Evolutionary conservation across 2,888 invertebrate species (phyloP).

Genomic region (Teleogryllus oceanicus): DNA sequence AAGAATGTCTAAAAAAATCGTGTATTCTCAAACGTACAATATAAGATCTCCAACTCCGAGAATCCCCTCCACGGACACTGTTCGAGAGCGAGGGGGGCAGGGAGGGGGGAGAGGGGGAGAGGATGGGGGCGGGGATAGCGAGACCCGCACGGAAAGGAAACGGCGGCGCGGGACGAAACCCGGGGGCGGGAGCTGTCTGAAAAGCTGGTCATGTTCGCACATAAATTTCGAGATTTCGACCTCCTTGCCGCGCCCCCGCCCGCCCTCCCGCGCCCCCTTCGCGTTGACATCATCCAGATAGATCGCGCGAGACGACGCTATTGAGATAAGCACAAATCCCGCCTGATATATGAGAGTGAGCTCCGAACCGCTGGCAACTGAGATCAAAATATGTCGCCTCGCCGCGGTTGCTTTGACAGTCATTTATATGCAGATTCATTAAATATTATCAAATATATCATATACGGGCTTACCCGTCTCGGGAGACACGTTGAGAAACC

Average conservation of each 20-base stretch:
- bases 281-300: conserved; percentile 12
- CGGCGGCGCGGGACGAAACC: background rate
- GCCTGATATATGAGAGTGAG: conserved; percentile 7
- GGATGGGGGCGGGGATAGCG: background rate
- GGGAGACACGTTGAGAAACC: conserved; percentile 1
- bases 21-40: no score
- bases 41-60: no score
- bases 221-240: conserved; percentile 36
- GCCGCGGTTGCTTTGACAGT: background rate
- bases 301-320: background rate
- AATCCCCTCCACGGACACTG: no score
- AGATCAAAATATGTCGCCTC: conserved; percentile 18
- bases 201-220: conserved; percentile 38
- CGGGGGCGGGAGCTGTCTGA: conserved; percentile 27
- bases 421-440: conserved; percentile 18
- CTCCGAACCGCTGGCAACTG: background rate
- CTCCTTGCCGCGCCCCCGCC: background rate
- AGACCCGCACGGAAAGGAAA: background rate
- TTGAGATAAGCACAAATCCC: conserved; percentile 18
- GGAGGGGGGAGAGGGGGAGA: background rate
- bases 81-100: background rate
- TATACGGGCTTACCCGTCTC: conserved; percentile 9
- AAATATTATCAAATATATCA: conserved; percentile 18
- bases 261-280: background rate
- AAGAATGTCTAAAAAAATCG: no score